Conservation (phyloP, 2,797 vertebrate species). For the Vultur gryphus region DNA sequence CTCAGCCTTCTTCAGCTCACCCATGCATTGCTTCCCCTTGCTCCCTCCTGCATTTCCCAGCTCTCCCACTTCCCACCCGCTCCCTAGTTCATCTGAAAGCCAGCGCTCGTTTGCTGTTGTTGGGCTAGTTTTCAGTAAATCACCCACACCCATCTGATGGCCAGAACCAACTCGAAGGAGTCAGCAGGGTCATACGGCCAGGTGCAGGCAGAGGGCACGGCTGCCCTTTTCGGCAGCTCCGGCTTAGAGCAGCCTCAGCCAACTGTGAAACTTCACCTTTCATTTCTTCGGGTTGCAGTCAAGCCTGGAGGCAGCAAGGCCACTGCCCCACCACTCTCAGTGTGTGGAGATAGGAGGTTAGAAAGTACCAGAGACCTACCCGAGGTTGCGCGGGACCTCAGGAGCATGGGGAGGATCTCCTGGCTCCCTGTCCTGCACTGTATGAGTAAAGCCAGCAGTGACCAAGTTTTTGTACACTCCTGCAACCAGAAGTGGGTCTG, state of each 20-base stretch:
- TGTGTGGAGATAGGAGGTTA: not conserved
- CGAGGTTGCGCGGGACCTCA: not conserved
- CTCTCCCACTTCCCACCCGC: not conserved
- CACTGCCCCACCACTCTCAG: not conserved
- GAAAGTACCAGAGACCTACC: not conserved
- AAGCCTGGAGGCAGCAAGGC: not conserved
- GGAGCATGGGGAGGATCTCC: not conserved
- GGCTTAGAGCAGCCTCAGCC: not conserved
- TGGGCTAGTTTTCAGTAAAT: not conserved
- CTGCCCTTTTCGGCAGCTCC: not conserved
- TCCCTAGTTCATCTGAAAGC: not conserved
- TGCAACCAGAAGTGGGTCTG: not conserved
- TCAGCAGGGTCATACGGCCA: rapidly evolving
- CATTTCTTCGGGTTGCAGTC: not conserved
- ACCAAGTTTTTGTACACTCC: not conserved
- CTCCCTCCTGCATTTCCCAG: not conserved
- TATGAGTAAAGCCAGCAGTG: not conserved
- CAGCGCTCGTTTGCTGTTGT: rapidly evolving
- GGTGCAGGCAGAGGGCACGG: not conserved
- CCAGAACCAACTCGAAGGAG: not conserved
- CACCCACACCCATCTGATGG: not conserved
- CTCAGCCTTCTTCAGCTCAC: not conserved
- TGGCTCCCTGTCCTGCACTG: not conserved
- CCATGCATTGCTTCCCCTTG: not conserved
- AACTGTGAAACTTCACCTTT: not conserved